phyloP scores from a whole-genome alignment of 2,888 invertebrate species.

The Argyresthia albistria region DNA sequence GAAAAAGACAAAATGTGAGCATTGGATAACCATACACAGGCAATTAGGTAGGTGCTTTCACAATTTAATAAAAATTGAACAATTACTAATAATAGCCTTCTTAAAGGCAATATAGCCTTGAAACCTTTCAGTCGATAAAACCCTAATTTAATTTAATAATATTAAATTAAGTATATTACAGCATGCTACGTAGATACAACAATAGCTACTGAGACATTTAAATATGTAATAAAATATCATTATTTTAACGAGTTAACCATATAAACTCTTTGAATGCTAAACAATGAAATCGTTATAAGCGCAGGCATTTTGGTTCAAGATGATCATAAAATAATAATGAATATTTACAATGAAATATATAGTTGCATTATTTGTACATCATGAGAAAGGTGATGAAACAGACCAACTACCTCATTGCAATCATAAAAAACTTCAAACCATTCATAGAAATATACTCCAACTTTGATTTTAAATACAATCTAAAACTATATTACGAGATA shows the following conservation, averaged over 20 bases:
- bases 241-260: constrained; percentile 49
- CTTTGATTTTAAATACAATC: no score
- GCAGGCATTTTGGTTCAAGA: constrained; percentile 2
- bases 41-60: no score
- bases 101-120: no score
- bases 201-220: constrained; percentile 41
- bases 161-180: constrained; percentile 30
- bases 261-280: constrained; percentile 54
- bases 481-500: no score
- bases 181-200: constrained; percentile 36
- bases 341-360: constrained; percentile 8
- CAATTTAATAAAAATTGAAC: constrained; percentile 26
- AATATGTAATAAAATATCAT: constrained; percentile 60
- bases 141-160: constrained; percentile 32
- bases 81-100: no score
- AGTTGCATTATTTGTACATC: no score
- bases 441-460: no score
- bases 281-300: background rate
- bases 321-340: background rate
- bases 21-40: no score
- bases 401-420: no score
- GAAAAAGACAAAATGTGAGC: no score
- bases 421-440: no score
- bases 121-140: constrained; percentile 46
- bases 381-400: no score